Conservation (phyloP, 2,797 vertebrate genomes). For the Notolabrus celidotus region DNA sequence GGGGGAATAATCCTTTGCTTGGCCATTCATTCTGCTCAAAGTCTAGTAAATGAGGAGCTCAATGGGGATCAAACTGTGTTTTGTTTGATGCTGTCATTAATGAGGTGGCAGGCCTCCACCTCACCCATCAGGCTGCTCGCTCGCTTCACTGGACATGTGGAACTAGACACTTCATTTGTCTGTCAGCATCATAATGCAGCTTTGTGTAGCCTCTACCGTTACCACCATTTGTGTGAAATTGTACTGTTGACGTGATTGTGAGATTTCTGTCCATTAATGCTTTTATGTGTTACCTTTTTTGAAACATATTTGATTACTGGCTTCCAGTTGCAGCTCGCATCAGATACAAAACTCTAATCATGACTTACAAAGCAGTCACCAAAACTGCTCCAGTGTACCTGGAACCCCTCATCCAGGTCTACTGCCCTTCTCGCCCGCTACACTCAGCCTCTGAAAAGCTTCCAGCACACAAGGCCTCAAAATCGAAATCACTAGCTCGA, state of each 20-base stretch:
- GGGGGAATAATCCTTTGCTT: constrained; percentile 19
- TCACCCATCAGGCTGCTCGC: constrained; percentile 59
- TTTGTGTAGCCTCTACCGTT: constrained; percentile 47
- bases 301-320: too few relatives aligned
- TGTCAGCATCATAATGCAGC: constrained; percentile 53
- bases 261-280: constrained; percentile 16
- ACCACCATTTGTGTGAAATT: constrained; percentile 31
- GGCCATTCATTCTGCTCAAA: constrained; percentile 58
- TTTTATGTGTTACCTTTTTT: not conserved
- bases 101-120: constrained; percentile 73
- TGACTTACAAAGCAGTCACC: too few relatives aligned
- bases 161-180: constrained; percentile 62
- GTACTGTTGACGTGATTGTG: constrained; percentile 19
- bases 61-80: constrained; percentile 52
- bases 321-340: too few relatives aligned
- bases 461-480: too few relatives aligned
- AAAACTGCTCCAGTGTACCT: too few relatives aligned
- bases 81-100: constrained; percentile 71
- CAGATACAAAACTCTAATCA: too few relatives aligned
- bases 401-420: too few relatives aligned
- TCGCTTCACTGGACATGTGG: constrained; percentile 65
- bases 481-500: too few relatives aligned
- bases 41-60: constrained; percentile 53
- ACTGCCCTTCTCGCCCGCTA: too few relatives aligned
- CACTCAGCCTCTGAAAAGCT: too few relatives aligned